phyloP scores from a whole-genome alignment of 2,888 invertebrate species.

The Euplexia lucipara region DNA sequence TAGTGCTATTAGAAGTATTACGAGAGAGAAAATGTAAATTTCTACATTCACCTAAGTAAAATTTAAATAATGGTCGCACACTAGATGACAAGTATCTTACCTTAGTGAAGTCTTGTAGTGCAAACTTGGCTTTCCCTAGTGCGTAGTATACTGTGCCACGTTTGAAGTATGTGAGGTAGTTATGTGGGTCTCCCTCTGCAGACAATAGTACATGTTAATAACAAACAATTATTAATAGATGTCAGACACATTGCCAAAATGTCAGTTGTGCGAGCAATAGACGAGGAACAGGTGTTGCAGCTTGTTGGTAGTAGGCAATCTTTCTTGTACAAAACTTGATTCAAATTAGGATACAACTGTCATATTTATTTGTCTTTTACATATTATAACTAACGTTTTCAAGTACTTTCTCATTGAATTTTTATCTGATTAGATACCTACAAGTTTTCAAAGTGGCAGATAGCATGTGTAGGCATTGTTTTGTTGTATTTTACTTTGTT shows the following conservation, averaged over 20 bases:
- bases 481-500: neutral
- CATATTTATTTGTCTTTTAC: neutral
- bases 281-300: slow-evolving; percentile 13
- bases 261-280: slow-evolving; percentile 1
- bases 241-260: slow-evolving; percentile 31
- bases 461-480: neutral
- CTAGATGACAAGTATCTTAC: slow-evolving; percentile 63
- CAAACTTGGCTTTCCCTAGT: slow-evolving; percentile 98
- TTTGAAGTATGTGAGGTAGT: slow-evolving; percentile 99
- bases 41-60: neutral
- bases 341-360: neutral
- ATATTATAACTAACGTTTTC: neutral
- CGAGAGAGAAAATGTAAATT: slow-evolving; percentile 26
- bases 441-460: neutral
- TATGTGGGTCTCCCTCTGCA: slow-evolving; percentile 98
- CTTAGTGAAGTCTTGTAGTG: slow-evolving; percentile 97
- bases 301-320: neutral
- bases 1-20: too few species aligned
- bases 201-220: slow-evolving; percentile 33
- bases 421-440: slow-evolving; percentile 27
- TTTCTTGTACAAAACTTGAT: neutral
- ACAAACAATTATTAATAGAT: neutral
- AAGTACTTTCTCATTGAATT: slow-evolving; percentile 14
- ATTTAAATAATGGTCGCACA: slow-evolving; percentile 17
- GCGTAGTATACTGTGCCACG: slow-evolving; percentile 99